A percentile compares a stretch with the other conserved stretches of the same genome.
Conservation (phyloP, 2,113 vertebrate species). For the Vombatus ursinus region DNA sequence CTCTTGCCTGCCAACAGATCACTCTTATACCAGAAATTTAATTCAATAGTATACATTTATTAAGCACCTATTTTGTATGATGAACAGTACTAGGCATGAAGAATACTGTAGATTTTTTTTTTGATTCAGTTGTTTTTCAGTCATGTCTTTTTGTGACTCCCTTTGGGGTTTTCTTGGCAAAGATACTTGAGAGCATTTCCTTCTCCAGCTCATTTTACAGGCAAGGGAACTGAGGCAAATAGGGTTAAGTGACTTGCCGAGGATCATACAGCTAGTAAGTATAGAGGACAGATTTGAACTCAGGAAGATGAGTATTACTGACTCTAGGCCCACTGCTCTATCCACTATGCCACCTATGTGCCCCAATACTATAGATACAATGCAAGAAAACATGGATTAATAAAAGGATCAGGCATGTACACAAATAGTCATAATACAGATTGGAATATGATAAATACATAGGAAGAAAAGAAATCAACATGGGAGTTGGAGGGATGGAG, state of each 20-base stretch:
- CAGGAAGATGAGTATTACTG: background rate
- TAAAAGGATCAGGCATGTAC: background rate
- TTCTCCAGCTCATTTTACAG: background rate
- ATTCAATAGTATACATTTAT: background rate
- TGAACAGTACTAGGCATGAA: background rate
- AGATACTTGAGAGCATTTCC: background rate
- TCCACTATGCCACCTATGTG: background rate
- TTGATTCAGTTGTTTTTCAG: background rate
- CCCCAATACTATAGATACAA: background rate
- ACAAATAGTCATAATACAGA: background rate
- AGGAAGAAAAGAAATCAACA: slow-evolving; percentile 9
- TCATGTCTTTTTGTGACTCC: background rate
- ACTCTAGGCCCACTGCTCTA: background rate
- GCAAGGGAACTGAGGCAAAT: background rate
- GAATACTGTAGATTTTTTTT: background rate
- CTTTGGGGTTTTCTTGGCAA: background rate
- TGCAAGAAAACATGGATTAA: background rate
- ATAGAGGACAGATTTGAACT: background rate
- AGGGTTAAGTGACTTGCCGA: background rate
- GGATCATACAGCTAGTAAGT: background rate
- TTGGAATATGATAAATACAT: background rate
- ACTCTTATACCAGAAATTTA: background rate
- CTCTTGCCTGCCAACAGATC: background rate
- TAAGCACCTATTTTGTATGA: background rate
- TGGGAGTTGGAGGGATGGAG: background rate